These are phyloP conservation scores for Tenthredo scrophulariae DNA, from an alignment of 2,888 invertebrate genomes.

Conservation along the genomic window DNA sequence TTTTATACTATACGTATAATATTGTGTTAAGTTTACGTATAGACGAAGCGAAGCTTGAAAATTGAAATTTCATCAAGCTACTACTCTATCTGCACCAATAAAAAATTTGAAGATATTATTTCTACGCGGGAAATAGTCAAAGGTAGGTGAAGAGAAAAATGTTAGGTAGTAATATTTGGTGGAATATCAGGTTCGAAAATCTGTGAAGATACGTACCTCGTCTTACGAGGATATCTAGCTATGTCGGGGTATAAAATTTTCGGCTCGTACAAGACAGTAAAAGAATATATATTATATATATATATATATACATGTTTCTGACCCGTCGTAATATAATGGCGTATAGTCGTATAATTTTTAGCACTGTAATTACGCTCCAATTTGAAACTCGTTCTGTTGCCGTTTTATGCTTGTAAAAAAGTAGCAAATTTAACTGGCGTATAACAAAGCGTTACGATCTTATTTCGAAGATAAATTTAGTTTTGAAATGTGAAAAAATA, in stretches of 20 bases:
- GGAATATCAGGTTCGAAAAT: neutral
- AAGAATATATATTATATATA: neutral
- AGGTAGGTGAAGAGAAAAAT: neutral
- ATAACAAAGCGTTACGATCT: conserved; percentile 7
- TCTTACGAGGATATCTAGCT: neutral
- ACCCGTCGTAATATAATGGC: conserved; percentile 35
- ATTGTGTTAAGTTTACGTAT: neutral
- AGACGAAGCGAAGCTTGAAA: neutral
- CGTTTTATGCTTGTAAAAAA: conserved; percentile 6
- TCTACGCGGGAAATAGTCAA: neutral
- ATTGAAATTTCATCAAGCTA: neutral
- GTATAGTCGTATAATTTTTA: conserved; percentile 39
- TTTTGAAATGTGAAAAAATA: conserved; percentile 9
- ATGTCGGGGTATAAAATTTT: neutral
- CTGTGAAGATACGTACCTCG: neutral
- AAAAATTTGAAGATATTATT: neutral
- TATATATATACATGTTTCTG: neutral
- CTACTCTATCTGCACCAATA: neutral
- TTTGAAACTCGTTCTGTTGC: conserved; percentile 27
- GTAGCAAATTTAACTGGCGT: conserved; percentile 10
- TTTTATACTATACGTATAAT: neutral
- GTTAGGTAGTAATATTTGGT: neutral
- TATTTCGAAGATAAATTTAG: conserved; percentile 18
- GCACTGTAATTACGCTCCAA: conserved; percentile 43
- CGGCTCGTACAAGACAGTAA: conserved; percentile 1